Evolutionary conservation across 2,888 invertebrate genomes (phyloP), one percentile per base, ranked within the genome.

Genomic region (Tinea pellionella): DNA sequence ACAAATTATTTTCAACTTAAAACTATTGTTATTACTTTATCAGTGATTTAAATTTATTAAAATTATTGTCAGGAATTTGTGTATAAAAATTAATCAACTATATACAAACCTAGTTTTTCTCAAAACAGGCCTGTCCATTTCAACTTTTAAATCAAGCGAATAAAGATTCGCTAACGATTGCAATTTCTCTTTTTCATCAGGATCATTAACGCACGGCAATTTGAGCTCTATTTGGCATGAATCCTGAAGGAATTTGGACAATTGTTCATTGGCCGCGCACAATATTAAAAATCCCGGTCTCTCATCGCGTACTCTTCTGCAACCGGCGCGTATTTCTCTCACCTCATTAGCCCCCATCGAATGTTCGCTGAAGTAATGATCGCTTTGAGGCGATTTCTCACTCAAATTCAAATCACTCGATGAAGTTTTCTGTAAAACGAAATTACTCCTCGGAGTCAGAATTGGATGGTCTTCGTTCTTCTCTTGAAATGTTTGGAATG

Each of bases 221-320:
- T 92, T 91, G 41, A 96, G 80, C 70, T 95, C 94, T 2, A 90
- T 90, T 73, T 94, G 94, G 19, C 91, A 90, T 0, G 94, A 92
- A 74, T 96, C 95, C 74, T 95, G 95, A 0, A 95, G 87, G 69
- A 96, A 96, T 69, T 88, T 89, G 0, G 96, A 94, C 12, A 96
- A 89, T 64, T 95, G 92, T 71, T 96, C 96, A 70, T 96, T 96
- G 0, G 95, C 95, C 1, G 94, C 94, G 15, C 95, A 93, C 59
- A 93, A 90, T 61, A 96, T 95, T 55, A 93, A 91, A 70, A 95
- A 95, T 1, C 94, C 94, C 0, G 95, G 95, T 61, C 95, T 89
- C 68, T 96, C 95, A 55, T 94, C 93, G 42, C 93, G 89, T 62
- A 96, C 89, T 63, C 95, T 89, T 60, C 97, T 88, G 66, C 96